Base-by-base conservation (phyloP, 2,888 invertebrate species). In the Loripinus fragilis region DNA sequence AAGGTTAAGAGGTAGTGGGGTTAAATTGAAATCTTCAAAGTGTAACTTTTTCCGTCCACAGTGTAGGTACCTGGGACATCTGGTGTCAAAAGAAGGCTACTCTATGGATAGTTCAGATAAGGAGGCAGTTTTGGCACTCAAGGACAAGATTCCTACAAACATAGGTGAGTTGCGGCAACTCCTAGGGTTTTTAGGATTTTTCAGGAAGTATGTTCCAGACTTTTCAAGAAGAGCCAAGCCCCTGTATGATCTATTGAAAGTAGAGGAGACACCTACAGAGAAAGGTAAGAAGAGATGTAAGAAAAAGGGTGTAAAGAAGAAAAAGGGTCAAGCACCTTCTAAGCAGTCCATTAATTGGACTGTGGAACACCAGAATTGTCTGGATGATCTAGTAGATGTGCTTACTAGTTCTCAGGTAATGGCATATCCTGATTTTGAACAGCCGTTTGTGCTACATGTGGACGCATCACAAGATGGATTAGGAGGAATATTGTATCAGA, bases 11-110 rank as follows among this genome's bases (percentile, higher is more conserved):
- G 69, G 70, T 15, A 71, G 55, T 2, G 74, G 80, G 15, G 41
- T 81, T 23, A 85, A 83, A 52, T 65, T 85, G 17, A 80, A 84
- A 38, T 74, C 74, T 2, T 23, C 17, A 1, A 84, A 84, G 38
- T 80, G 76, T 69, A 35, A 25, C 17, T 45, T 83, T 12, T 80
- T 78, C 71, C n/a, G 45, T 15, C 0, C 25, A 12, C 55, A 78
- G 25, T 78, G 74, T 0, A 65, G 42, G 8, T 80, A 71, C 41
- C 45, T 85, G 0, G 80, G 85, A 2, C 78, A 80, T 38, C 42
- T 76, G 38, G 55, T 82, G 41, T 70, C 78, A 23, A 70, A 68
- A 1, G 65, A 80, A 20, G 81, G 81, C 0, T 66, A 67, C 33
- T 28, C 60, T 17, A 55, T 74, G 25, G 71, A 82, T 66, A 52